Evolutionary conservation across 1,140 invertebrate genomes (phyloP).

Genomic region (Eupeodes corollae): DNA sequence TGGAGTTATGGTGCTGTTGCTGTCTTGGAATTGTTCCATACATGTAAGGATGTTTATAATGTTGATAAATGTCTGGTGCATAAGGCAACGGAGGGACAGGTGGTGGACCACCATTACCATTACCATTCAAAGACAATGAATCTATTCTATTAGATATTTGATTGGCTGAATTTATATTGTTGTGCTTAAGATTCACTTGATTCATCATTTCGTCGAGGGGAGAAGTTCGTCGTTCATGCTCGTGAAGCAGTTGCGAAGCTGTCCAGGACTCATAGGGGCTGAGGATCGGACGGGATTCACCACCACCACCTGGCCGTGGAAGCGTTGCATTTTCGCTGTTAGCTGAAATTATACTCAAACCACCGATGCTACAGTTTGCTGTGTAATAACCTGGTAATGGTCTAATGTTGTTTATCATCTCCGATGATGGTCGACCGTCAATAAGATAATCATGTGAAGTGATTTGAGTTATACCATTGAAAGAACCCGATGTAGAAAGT

Average conservation of each 20-base stretch:
- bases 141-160: neutral
- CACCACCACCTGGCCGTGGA: conserved; percentile 10
- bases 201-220: conserved; percentile 33
- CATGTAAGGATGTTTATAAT: neutral
- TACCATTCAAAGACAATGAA: neutral
- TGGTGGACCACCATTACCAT: conserved; percentile 22
- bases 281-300: conserved; percentile 36
- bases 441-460: neutral
- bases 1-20: neutral
- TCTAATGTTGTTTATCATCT: neutral
- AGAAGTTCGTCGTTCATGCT: conserved; percentile 46
- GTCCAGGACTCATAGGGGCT: conserved; percentile 47
- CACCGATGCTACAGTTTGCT: conserved; percentile 4
- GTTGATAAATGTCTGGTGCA: conserved; percentile 12
- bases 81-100: conserved; percentile 35
- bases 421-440: neutral
- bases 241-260: conserved; percentile 46
- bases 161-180: neutral
- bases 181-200: conserved; percentile 11
- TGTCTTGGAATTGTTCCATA: neutral
- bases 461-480: neutral
- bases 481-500: neutral
- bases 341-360: conserved; percentile 5
- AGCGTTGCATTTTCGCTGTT: conserved; percentile 8
- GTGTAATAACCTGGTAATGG: neutral